Evolutionary conservation across 2,888 invertebrate species (phyloP), one percentile per base, ranked within the genome.

Genomic region (Itoplectis maculator): DNA sequence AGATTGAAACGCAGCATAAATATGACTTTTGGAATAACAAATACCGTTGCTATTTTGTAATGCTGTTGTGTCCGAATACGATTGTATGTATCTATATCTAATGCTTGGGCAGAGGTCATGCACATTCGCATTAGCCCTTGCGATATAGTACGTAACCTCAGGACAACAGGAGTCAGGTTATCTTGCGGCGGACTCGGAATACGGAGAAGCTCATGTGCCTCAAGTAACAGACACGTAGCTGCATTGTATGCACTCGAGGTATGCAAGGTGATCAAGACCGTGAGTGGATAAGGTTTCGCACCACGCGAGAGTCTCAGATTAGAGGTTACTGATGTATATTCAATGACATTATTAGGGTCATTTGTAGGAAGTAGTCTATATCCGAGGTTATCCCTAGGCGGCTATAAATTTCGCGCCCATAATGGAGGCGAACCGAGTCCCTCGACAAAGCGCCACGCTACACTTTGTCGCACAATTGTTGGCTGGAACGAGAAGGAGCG

Each of bases 341-440:
- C 91, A 90, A 91, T 91, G 89, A 88, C 87, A 88, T 91, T 91
- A 91, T 92, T 92, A 92, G 88, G 88, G 89, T 89, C 89, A 88
- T 88, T 88, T 82, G 76, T 86, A 87, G 89, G 87, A 90, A 90
- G 87, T 88, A 88, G 88, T 84, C 81, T 88, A 87, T 85, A 89
- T 88, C 89, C 87, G 86, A 88, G 86, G 87, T 73, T 78, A 89
- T 91, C 90, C 92, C 91, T 84, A 81, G 91, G 87, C 82, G 86
- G 84, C 85, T 87, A 87, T 92, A 90, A 91, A 91, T 92, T 91
- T 86, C 88, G 81, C 84, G 87, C 87, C 88, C 86, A 89, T 91
- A 90, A 91, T 5, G 29, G 29, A 29, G 29, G 29, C 5, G 29
- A 29, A 29, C 29, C 29, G 29, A 29, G 29, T 29, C 3, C 29